A percentile compares a stretch with the other conserved stretches of the same genome.
Conservation (phyloP, 2,797 vertebrate species). For the Eidolon dupreanum region DNA sequence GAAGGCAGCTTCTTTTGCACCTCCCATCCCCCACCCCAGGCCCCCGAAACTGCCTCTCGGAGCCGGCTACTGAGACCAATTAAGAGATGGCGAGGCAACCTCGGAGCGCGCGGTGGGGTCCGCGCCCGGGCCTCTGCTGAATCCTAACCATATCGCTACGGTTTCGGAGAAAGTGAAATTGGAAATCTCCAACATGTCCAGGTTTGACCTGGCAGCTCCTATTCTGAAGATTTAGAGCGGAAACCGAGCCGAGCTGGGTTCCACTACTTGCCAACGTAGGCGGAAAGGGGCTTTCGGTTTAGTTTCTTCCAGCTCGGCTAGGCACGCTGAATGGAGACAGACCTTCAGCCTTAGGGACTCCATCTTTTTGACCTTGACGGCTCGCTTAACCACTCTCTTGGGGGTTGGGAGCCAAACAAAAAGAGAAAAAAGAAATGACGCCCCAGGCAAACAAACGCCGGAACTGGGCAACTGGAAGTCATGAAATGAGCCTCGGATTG, state of each 20-base stretch:
- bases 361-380: background rate
- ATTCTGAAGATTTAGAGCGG: background rate
- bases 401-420: background rate
- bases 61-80: background rate
- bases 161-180: conserved; percentile 53
- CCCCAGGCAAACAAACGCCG: background rate
- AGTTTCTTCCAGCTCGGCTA: background rate
- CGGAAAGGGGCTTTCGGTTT: conserved; percentile 65
- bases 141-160: background rate
- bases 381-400: background rate
- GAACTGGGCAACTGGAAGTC: background rate
- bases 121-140: accelerated
- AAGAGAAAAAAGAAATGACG: background rate
- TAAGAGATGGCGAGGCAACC: background rate
- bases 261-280: conserved; percentile 57
- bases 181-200: conserved; percentile 17
- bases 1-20: background rate
- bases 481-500: background rate
- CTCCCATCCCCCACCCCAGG: accelerated
- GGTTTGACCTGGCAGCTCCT: conserved; percentile 5
- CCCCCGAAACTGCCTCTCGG: background rate
- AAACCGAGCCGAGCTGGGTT: conserved; percentile 6
- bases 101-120: background rate
- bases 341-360: background rate
- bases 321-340: background rate